These are phyloP conservation scores for Vanacampus margaritifer DNA, from an alignment of 2,113 vertebrate genomes.

Conservation along the genomic window DNA sequence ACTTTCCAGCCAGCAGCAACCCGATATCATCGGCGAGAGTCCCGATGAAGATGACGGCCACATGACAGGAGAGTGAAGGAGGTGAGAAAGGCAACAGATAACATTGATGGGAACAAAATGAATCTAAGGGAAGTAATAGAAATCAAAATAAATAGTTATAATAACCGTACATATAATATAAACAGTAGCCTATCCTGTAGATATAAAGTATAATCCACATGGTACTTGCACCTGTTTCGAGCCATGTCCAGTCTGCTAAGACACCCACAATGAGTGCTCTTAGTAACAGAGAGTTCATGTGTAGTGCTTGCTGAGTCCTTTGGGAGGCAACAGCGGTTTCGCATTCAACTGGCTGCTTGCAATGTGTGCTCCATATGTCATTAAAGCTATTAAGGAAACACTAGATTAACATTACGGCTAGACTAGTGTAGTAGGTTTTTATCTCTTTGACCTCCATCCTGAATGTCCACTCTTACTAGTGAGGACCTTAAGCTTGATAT, in stretches of 20 bases:
- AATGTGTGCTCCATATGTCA: constrained; percentile 69
- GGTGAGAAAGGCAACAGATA: constrained; percentile 44
- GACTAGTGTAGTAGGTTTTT: constrained; percentile 31
- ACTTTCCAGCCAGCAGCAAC: constrained; percentile 43
- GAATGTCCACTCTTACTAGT: too few relatives aligned
- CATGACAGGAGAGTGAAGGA: constrained; percentile 46
- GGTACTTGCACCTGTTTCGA: constrained; percentile 29
- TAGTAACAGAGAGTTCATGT: constrained; percentile 6
- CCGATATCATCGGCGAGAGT: constrained; percentile 57
- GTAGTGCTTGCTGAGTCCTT: constrained; percentile 47
- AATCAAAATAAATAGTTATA: neutral
- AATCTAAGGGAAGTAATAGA: constrained; percentile 50
- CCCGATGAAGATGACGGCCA: constrained; percentile 54
- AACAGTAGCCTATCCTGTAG: neutral
- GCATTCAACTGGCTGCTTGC: constrained; percentile 41
- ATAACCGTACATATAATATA: too few relatives aligned
- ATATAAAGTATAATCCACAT: neutral
- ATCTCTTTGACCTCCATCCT: constrained; percentile 2
- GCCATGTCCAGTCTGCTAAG: neutral
- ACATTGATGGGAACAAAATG: constrained; percentile 53
- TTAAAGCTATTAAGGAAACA: constrained; percentile 57
- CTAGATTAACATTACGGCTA: constrained; percentile 48
- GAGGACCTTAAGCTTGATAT: too few relatives aligned
- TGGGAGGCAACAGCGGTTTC: constrained; percentile 64
- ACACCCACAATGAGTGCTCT: neutral